Evolutionary conservation across 53 echinoderm and acorn worm species (phyloP).

Genomic region (Arbacia lixula): DNA sequence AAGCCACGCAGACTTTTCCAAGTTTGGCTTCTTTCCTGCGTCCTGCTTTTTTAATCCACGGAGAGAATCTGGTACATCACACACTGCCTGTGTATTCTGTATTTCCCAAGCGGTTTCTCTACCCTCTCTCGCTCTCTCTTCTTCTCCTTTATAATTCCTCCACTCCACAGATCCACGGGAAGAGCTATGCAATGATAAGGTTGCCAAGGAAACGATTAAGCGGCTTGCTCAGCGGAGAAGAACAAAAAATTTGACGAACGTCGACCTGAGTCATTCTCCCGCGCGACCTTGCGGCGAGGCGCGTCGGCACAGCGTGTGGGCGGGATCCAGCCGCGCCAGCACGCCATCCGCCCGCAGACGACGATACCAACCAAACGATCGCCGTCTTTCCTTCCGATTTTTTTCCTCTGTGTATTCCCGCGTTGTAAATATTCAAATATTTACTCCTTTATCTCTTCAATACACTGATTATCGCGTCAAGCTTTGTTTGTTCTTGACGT

Average conservation of each 20-base stretch:
- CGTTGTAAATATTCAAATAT: conserved; percentile 5
- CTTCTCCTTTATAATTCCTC: too few relatives aligned
- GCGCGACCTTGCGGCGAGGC: not conserved
- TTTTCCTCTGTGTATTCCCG: not conserved
- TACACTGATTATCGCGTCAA: conserved; percentile 42
- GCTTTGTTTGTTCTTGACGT: conserved; percentile 14
- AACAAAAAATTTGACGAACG: conserved; percentile 18
- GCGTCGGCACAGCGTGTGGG: conserved; percentile 11
- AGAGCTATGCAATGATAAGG: conserved; percentile 47
- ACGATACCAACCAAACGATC: conserved; percentile 2
- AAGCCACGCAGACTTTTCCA: too few relatives aligned
- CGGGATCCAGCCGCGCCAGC: not conserved
- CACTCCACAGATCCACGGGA: conserved; percentile 23
- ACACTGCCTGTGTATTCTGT: conserved; percentile 1
- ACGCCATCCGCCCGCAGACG: not conserved
- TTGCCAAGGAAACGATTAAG: conserved; percentile 21
- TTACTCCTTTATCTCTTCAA: conserved; percentile 39
- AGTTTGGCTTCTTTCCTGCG: too few relatives aligned
- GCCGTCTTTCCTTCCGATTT: not conserved
- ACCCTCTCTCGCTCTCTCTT: too few relatives aligned
- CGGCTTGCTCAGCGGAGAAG: not conserved
- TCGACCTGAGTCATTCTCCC: conserved; percentile 13
- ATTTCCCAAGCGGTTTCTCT: conserved; percentile 34
- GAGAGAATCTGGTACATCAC: conserved; percentile 5
- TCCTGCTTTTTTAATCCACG: not conserved